Evolutionary conservation across 2,888 invertebrate species (phyloP).

Genomic region (Campaea margaritaria): DNA sequence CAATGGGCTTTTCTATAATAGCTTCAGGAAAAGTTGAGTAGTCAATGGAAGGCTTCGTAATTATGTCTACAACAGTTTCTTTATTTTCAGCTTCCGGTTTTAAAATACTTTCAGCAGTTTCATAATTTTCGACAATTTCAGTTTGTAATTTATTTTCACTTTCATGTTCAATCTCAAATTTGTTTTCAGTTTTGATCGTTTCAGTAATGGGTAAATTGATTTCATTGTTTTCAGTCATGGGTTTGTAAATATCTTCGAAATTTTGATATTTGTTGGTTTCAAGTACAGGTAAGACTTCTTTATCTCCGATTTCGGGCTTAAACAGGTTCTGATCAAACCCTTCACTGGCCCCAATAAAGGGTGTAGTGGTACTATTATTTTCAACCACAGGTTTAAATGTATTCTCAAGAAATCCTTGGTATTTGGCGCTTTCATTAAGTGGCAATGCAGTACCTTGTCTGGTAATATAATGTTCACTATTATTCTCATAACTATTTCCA

Average conservation of each 20-base stretch:
- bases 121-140: conserved; percentile 23
- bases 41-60: conserved; percentile 23
- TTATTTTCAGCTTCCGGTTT: conserved; percentile 16
- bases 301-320: conserved; percentile 1
- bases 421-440: not conserved
- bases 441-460: not conserved
- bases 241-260: not conserved
- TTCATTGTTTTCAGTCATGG: not conserved
- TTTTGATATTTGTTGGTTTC: not conserved
- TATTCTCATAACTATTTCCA: conserved; percentile 16
- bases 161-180: not conserved
- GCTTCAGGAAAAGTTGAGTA: conserved; percentile 32
- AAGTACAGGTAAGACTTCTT: not conserved
- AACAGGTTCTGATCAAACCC: conserved; percentile 1
- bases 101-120: conserved; percentile 8
- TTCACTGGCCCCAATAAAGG: conserved; percentile 6
- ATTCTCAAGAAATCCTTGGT: not conserved
- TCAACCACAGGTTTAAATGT: not conserved
- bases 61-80: conserved; percentile 21
- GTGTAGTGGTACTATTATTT: not conserved
- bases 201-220: not conserved
- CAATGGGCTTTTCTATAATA: conserved; percentile 46
- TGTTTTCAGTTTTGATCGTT: conserved; percentile 1
- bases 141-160: conserved; percentile 2
- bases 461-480: not conserved